Evolutionary conservation across 2,888 invertebrate species (phyloP), one percentile per base, ranked within the genome.

Genomic region (Mythimna loreyi): DNA sequence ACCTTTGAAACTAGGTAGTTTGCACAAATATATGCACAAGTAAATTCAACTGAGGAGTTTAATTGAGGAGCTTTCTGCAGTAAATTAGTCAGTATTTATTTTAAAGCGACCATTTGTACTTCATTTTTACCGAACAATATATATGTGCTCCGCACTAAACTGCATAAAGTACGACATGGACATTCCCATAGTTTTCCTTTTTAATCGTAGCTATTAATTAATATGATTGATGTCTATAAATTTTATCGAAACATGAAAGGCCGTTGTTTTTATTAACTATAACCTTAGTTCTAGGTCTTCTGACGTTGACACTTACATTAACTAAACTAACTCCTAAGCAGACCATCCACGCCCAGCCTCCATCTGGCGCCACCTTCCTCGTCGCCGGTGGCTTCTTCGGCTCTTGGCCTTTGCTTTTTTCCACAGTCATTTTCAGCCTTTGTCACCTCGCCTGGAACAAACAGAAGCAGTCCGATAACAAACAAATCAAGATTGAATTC

Each of bases 281-380:
- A 47, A 5, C 8, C 1, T 53, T n/a, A 23, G 8, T 16, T 45
- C n/a, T n/a, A 5, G 5, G 13, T 40, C 40, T 16, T 43, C 16
- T 7, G 21, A 30, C 21, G 3, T 43, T 28, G n/a, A 28, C 75
- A 97, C 98, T 98, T 93, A 98, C 98, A 96, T 98, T 98, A 85
- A 98, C 97, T 90, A 98, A 95, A 91, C 98, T 97, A 88, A 98
- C 98, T 84, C 98, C 98, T 77, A 98, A 93, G 80, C 98, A 98
- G 75, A 98, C 98, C 95, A 98, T 97, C 98, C 98, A 98, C 66
- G 98, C 98, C 98, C 98, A 98, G 64, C 98, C 98, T 62, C 98
- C 98, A 90, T 98, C 98, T 55, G 98, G 98, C 45, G 98, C 97
- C 81, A 97, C 97, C 93, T 97, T 97, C 92, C 96, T 96, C 28